A percentile compares a stretch with the other conserved stretches of the same genome.
Evolutionary conservation across 2,113 vertebrate genomes (phyloP).

Genomic region (Lepisosteus osseus): DNA sequence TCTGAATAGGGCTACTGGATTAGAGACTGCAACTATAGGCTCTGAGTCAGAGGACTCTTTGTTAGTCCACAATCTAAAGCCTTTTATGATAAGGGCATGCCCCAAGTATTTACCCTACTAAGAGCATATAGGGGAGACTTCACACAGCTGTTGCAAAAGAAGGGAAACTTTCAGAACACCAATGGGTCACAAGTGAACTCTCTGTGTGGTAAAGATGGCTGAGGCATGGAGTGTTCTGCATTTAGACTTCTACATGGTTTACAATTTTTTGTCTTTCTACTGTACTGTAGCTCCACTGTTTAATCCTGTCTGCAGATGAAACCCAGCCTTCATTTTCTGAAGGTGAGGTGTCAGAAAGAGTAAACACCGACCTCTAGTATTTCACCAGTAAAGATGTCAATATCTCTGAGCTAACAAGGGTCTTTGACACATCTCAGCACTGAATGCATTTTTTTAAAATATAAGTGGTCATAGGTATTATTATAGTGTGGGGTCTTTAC

Average conservation of each 20-base stretch:
- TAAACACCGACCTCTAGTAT: too few species aligned
- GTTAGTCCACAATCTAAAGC: conserved; percentile 56
- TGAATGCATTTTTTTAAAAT: too few species aligned
- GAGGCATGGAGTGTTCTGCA: background rate
- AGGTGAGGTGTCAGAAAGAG: too few species aligned
- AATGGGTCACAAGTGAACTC: conserved; percentile 16
- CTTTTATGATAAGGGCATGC: conserved; percentile 53
- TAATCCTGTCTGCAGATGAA: too few species aligned
- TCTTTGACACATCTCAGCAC: too few species aligned
- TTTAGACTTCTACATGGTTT: background rate
- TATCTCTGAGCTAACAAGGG: too few species aligned
- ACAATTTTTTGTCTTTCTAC: background rate
- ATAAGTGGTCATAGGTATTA: too few species aligned
- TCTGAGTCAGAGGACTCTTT: conserved; percentile 51
- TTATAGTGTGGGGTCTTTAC: too few species aligned
- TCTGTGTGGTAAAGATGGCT: conserved; percentile 11
- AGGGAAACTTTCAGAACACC: conserved; percentile 36
- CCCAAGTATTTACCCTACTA: conserved; percentile 54
- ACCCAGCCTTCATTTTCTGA: too few species aligned
- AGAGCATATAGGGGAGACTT: conserved; percentile 42
- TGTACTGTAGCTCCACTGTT: too few species aligned
- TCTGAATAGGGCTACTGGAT: conserved; percentile 56
- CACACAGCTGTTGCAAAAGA: conserved; percentile 58
- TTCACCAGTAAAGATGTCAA: too few species aligned
- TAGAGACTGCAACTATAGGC: conserved; percentile 50